phyloP scores from a whole-genome alignment of 2,888 invertebrate species.

The Helobdella robusta region DNA sequence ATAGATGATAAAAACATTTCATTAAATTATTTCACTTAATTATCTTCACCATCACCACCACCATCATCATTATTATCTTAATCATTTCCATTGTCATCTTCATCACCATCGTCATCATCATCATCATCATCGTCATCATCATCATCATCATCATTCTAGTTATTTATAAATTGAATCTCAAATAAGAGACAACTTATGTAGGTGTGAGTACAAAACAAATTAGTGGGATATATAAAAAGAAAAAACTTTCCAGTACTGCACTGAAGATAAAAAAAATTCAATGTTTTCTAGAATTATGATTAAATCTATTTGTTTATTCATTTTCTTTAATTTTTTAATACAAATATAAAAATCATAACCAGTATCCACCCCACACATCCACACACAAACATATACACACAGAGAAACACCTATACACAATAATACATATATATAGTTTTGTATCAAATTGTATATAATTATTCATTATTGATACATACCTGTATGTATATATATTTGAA shows the following conservation, averaged over 20 bases:
- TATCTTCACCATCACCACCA: neutral
- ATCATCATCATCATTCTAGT: neutral
- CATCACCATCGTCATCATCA: constrained; percentile 12
- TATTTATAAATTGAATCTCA: neutral
- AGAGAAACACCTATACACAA: neutral
- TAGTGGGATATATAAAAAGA: too few species aligned
- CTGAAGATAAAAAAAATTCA: too few species aligned
- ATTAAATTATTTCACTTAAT: too few species aligned
- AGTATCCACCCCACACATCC: neutral
- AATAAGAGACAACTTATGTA: neutral
- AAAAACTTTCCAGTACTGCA: too few species aligned
- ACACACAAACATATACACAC: neutral
- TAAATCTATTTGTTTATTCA: too few species aligned
- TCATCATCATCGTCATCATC: constrained; percentile 8
- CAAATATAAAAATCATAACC: neutral
- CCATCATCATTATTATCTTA: neutral
- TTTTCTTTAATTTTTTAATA: too few species aligned
- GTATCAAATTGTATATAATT: too few species aligned
- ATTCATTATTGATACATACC: too few species aligned
- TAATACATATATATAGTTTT: neutral
- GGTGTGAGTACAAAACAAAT: neutral
- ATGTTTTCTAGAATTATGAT: too few species aligned
- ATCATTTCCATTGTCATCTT: neutral
- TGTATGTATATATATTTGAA: neutral
- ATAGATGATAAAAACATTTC: too few species aligned